These are phyloP conservation scores for Phaetusa simplex DNA, from an alignment of 2,113 vertebrate species.

Conservation along the genomic window DNA sequence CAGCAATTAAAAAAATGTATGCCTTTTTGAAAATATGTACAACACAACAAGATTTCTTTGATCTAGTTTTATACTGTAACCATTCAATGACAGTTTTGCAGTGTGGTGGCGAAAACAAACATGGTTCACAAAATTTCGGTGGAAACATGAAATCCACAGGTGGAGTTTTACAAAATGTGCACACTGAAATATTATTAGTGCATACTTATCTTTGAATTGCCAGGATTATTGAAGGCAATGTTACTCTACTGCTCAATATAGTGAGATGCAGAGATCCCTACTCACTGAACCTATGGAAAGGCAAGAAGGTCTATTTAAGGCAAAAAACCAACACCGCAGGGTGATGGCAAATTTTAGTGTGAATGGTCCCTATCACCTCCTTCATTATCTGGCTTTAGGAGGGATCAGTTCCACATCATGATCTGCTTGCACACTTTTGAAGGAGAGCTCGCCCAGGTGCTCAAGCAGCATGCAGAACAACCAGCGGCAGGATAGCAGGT, in stretches of 20 bases:
- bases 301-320: background rate
- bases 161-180: background rate
- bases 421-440: background rate
- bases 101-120: background rate
- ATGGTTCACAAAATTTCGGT: background rate
- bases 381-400: background rate
- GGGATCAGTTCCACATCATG: background rate
- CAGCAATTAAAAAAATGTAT: background rate
- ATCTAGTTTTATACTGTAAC: background rate
- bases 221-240: background rate
- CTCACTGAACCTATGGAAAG: background rate
- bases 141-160: background rate
- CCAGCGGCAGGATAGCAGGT: background rate
- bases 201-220: background rate
- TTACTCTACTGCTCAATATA: background rate
- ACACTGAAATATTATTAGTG: background rate
- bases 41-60: background rate
- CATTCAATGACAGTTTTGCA: background rate
- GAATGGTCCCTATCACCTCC: background rate
- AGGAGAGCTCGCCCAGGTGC: background rate
- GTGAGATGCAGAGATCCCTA: background rate
- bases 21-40: background rate
- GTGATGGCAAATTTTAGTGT: background rate
- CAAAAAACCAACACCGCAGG: background rate
- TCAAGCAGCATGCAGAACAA: background rate